Conservation (phyloP, 2,888 invertebrate genomes). For the Phymatocera aterrima region DNA sequence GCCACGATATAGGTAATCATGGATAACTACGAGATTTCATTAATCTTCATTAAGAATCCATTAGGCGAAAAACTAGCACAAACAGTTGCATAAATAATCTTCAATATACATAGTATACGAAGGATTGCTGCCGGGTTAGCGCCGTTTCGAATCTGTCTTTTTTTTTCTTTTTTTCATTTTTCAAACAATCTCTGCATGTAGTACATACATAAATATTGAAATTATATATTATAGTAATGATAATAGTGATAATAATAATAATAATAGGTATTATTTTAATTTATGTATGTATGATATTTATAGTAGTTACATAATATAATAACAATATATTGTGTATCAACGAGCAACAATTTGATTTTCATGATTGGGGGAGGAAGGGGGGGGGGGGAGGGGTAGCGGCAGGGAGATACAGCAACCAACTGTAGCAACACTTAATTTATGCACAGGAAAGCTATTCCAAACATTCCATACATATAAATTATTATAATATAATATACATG, state of each 20-base stretch:
- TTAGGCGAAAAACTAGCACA: not conserved
- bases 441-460: conserved; percentile 56
- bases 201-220: conserved; percentile 5
- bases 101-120: not conserved
- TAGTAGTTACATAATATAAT: conserved; percentile 44
- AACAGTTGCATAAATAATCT: not conserved
- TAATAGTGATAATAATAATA: not conserved
- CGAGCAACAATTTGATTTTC: conserved; percentile 63
- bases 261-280: not conserved
- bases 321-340: conserved; percentile 65
- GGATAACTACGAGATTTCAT: no score
- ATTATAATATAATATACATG: conserved; percentile 15
- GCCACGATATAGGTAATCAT: no score
- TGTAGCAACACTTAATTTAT: conserved; percentile 58
- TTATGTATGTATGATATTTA: conserved; percentile 6
- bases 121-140: not conserved
- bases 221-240: not conserved
- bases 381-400: no score
- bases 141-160: no score
- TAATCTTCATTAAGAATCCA: not conserved
- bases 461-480: conserved; percentile 37
- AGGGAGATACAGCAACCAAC: conserved; percentile 49
- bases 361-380: no score
- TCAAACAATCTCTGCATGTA: not conserved
- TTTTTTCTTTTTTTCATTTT: no score